Conservation (phyloP, 2,797 vertebrate species). For the Lerista edwardsae region DNA sequence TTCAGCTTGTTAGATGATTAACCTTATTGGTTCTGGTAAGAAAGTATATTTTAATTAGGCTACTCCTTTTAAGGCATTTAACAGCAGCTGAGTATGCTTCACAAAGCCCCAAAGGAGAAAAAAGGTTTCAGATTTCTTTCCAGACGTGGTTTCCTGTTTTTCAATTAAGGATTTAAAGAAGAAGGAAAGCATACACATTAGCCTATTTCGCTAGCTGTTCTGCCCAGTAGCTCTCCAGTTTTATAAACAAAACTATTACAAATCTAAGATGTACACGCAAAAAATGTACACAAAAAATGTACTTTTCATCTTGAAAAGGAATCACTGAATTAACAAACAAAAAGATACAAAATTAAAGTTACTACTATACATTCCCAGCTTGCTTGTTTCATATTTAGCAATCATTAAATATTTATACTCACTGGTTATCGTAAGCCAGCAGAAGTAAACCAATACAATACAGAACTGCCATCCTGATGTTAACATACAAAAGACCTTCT, state of each 20-base stretch:
- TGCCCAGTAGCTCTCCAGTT: neutral
- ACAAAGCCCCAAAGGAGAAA: slow-evolving; percentile 52
- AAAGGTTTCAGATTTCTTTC: slow-evolving; percentile 64
- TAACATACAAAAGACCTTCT: slow-evolving; percentile 53
- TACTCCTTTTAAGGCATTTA: slow-evolving; percentile 47
- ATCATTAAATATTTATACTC: slow-evolving; percentile 63
- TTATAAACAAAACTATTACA: neutral
- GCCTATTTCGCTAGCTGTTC: slow-evolving; percentile 35
- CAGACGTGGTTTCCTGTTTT: slow-evolving; percentile 65
- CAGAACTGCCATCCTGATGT: slow-evolving; percentile 55
- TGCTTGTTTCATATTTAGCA: slow-evolving; percentile 51
- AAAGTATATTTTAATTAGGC: neutral
- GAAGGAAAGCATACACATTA: slow-evolving; percentile 29
- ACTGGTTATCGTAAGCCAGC: slow-evolving; percentile 48
- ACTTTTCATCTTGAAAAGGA: slow-evolving; percentile 6
- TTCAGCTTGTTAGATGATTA: slow-evolving; percentile 2
- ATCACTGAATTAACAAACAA: slow-evolving; percentile 3
- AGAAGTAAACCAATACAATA: slow-evolving; percentile 63
- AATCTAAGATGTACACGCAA: neutral
- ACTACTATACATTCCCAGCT: slow-evolving; percentile 32
- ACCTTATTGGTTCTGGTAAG: neutral
- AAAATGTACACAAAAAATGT: too few species aligned
- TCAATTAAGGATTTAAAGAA: slow-evolving; percentile 59
- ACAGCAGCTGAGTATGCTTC: slow-evolving; percentile 29
- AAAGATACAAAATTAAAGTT: slow-evolving; percentile 40